Conservation (phyloP, 2,113 vertebrate species). For the Scophthalmus maximus region DNA sequence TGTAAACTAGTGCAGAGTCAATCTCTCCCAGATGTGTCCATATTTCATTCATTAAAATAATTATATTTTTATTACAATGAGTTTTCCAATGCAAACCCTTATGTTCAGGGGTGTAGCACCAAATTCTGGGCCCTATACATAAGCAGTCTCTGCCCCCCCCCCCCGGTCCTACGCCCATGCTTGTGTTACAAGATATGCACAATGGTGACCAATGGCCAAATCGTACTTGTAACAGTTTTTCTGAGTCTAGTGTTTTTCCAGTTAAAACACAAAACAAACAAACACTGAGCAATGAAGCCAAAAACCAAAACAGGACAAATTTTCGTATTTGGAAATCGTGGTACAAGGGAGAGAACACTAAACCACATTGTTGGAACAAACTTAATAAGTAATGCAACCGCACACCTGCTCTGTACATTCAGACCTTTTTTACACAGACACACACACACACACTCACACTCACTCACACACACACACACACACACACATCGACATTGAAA, state of each 20-base stretch:
- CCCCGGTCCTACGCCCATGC: too few species aligned
- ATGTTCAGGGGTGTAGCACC: too few species aligned
- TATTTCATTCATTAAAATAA: background rate
- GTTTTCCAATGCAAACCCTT: too few species aligned
- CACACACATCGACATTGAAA: too few species aligned
- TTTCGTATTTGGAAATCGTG: background rate
- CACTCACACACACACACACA: slow-evolving; percentile 15
- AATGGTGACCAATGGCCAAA: too few species aligned
- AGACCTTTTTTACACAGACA: background rate
- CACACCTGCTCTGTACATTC: slow-evolving; percentile 33
- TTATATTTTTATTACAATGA: too few species aligned
- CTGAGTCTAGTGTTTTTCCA: too few species aligned
- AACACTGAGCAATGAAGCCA: background rate
- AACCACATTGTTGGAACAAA: background rate
- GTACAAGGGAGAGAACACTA: slow-evolving; percentile 47
- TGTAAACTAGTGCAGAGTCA: background rate
- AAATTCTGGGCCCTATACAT: too few species aligned
- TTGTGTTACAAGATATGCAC: too few species aligned
- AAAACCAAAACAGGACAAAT: too few species aligned
- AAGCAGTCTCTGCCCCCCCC: too few species aligned
- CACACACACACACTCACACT: background rate
- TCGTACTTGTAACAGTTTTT: too few species aligned
- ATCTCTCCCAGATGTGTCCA: background rate
- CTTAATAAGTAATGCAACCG: background rate
- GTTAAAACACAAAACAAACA: background rate